Base-by-base conservation (phyloP, 2,888 invertebrate species). In the Eumerus sabulonum region DNA sequence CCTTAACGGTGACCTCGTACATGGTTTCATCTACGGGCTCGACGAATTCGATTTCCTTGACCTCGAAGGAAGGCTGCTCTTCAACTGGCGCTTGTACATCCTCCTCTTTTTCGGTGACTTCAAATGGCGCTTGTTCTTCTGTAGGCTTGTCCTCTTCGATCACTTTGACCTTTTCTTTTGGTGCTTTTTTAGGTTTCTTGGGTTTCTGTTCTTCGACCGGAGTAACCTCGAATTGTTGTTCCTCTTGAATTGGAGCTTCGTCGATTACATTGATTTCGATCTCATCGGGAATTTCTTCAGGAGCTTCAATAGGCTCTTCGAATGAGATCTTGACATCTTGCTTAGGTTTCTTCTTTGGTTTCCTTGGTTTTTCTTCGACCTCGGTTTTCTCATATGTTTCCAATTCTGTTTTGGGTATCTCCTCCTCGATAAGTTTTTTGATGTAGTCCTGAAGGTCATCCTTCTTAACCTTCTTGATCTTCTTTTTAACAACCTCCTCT, bases 71-170 rank as follows among this genome's bases (percentile, higher is more conserved):
- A 11, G 70, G 76, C 16, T 63, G 53, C 59, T 82, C 70, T 0
- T 81, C 13, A 1, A 59, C 68, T 13, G 70, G 51, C 19, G 77
- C 56, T 48, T 56, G n/a, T 1, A 51, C 9, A 50, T 79, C 16
- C 14, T 84, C 82, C 0, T 85, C 84, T 36, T 82, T 82, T 64
- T 86, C 77, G 13, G 77, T 83, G 9, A 86, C 85, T 60, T 66
- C 70, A 11, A 64, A 47, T 12, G 35, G 27, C 1, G 79, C 82
- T 42, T 64, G 13, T 27, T 76, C 77, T 72, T 84, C 84, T n/a
- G 90, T 87, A 83, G 91, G 90, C 86, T 92, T 92, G 50, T 76
- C 70, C 36, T 68, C 71, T 60, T 79, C 76, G 19, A 76, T 17
- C 9, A 73, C 35, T 11, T 68, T 71, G 1, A 74, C 48, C 36